Evolutionary conservation across 2,113 vertebrate genomes (phyloP), one percentile per base, ranked within the genome.

Genomic region (Tetraodon nigroviridis): DNA sequence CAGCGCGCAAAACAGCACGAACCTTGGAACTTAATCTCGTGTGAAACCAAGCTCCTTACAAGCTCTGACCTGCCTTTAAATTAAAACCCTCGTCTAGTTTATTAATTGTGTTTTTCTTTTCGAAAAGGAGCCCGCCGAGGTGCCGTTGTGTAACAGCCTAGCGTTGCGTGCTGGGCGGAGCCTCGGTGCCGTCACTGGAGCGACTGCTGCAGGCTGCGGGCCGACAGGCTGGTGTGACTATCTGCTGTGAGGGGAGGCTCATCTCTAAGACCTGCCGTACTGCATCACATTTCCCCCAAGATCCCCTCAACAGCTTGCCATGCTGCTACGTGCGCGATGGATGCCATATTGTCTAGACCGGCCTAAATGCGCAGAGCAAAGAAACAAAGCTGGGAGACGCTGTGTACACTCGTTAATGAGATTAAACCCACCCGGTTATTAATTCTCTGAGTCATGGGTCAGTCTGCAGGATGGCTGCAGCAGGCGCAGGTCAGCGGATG

Each of bases 231-330:
- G 82, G 81, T 87, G 83, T 85, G 78, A 75, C 73, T 84, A 82
- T 50, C 57, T 53, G 51, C 71, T 77, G 27, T 64, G 64, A 75
- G 65, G 69, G 58, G 69, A 69, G 67, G 77, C 79, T 87, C 84
- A 85, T 82, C 71, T 77, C 68, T 78, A 80, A 85, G 58, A 72
- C 73, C 51, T 61, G 72, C 71, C 83, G 78, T 82, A 85, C 72
- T 80, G 79, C 56, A 65, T 70, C 84, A 44, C 78, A 85, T 86
- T 84, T 84, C 83, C 83, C 84, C 62, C 71, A 76, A 83, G 84
- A 86, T 81, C 72, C 75, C 72, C 65, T 73, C 71, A 86, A 84
- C 85, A 88, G 77, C 79, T 83, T 85, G 86, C 81, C 40, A 55
- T 61, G 69, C 73, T 84, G 63, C 78, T 81, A 64, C 73, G 76